These are phyloP conservation scores for Orthosia cruda DNA, from an alignment of 2,888 invertebrate genomes.

Conservation along the genomic window DNA sequence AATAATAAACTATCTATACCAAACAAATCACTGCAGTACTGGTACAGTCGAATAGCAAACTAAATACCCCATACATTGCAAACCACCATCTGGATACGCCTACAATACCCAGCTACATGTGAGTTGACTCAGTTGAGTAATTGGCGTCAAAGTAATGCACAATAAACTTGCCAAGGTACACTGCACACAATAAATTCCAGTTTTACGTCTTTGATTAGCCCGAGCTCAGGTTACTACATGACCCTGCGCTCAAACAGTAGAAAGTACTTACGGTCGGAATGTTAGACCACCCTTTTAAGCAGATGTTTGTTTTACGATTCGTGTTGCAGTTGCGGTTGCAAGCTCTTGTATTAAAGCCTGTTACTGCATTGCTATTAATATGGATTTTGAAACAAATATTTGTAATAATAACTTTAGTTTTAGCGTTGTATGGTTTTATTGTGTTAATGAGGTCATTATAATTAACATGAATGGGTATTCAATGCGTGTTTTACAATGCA, in stretches of 20 bases:
- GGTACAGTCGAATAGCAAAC: conserved; percentile 22
- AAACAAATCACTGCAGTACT: conserved; percentile 43
- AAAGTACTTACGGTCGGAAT: conserved; percentile 54
- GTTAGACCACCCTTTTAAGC: conserved; percentile 83
- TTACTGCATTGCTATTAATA: conserved; percentile 37
- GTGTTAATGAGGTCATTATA: conserved; percentile 55
- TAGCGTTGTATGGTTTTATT: conserved; percentile 31
- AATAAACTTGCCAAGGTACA: conserved; percentile 89
- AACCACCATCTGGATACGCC: conserved; percentile 49
- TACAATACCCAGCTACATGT: conserved; percentile 75
- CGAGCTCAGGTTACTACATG: conserved; percentile 86
- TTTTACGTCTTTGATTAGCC: conserved; percentile 90
- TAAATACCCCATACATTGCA: conserved; percentile 39
- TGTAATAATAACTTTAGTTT: conserved; percentile 21
- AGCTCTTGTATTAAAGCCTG: conserved; percentile 50
- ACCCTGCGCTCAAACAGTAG: conserved; percentile 67
- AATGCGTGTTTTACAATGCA: conserved; percentile 37
- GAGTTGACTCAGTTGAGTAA: conserved; percentile 90
- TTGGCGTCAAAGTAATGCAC: conserved; percentile 89
- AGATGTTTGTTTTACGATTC: conserved; percentile 62
- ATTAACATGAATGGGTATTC: conserved; percentile 45
- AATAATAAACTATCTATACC: conserved; percentile 39
- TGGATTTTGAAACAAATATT: conserved; percentile 36
- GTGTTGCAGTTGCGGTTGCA: conserved; percentile 38
- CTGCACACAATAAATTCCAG: conserved; percentile 89